Evolutionary conservation across 2,113 vertebrate genomes (phyloP).

Genomic region (Pyrgilauda ruficollis): DNA sequence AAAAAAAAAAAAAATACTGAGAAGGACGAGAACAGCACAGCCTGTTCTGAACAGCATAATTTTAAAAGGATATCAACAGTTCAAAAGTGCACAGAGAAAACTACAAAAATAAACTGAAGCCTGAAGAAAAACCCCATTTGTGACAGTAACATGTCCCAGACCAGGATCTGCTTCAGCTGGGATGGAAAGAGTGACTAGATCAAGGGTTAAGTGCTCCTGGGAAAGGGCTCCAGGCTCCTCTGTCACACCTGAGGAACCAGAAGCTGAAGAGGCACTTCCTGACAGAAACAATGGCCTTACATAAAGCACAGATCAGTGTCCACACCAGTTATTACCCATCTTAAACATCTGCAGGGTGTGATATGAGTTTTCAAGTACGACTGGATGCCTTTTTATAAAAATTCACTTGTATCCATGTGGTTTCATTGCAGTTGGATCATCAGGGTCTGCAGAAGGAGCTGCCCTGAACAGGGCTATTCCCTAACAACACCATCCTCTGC

Average conservation of each 20-base stretch:
- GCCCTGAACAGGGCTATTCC: background rate
- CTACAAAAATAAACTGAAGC: background rate
- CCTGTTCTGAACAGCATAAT: background rate
- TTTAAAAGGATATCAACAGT: conserved; percentile 8
- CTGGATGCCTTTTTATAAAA: background rate
- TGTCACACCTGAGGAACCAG: background rate
- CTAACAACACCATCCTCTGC: background rate
- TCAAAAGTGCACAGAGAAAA: conserved; percentile 1
- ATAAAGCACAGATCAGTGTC: background rate
- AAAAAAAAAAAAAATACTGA: background rate
- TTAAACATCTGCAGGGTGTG: background rate
- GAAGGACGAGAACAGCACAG: conserved; percentile 33
- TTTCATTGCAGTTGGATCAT: background rate
- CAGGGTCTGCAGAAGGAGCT: background rate
- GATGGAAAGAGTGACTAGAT: background rate
- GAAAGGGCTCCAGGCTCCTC: background rate
- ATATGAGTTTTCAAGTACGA: background rate
- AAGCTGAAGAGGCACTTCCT: background rate
- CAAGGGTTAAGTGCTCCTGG: background rate
- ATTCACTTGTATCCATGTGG: background rate
- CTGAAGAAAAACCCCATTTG: background rate
- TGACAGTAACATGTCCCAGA: background rate
- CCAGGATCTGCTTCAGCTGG: background rate
- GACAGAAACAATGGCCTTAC: background rate
- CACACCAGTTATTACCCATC: background rate